phyloP scores from a whole-genome alignment of 2,797 vertebrate species.

The Scolopax bukidnonensis region DNA sequence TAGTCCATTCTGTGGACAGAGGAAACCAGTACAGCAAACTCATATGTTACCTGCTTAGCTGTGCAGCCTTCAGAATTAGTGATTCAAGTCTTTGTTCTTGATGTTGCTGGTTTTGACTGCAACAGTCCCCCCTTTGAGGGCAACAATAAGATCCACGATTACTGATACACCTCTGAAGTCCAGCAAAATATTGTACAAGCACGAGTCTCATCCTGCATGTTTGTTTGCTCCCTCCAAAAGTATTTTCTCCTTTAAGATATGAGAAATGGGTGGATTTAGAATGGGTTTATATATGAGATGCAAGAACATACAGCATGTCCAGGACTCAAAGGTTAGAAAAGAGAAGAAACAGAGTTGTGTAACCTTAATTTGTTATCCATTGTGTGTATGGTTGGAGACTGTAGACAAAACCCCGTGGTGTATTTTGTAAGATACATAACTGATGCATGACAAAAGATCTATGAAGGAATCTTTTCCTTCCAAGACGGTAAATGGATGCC shows the following conservation, averaged over 20 bases:
- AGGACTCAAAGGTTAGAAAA: background rate
- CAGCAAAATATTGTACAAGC: background rate
- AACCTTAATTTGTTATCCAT: background rate
- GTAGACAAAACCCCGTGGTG: background rate
- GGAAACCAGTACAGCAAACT: background rate
- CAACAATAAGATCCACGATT: background rate
- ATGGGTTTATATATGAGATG: background rate
- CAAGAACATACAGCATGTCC: background rate
- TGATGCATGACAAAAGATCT: background rate
- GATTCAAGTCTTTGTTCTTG: background rate
- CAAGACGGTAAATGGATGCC: background rate
- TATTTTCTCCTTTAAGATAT: background rate
- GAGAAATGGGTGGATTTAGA: background rate
- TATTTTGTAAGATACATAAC: background rate
- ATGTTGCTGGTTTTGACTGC: background rate
- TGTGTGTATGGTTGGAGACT: background rate
- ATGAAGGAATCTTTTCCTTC: background rate
- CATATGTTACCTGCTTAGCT: rapidly evolving
- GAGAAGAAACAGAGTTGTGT: background rate
- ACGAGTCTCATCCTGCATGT: background rate
- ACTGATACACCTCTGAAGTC: background rate
- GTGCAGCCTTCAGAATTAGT: background rate
- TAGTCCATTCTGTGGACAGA: background rate
- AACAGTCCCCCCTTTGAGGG: background rate
- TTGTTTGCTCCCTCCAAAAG: background rate